A percentile compares a stretch with the other conserved stretches of the same genome.
Evolutionary conservation across 2,113 vertebrate genomes (phyloP).

Genomic region (Ondatra zibethicus): DNA sequence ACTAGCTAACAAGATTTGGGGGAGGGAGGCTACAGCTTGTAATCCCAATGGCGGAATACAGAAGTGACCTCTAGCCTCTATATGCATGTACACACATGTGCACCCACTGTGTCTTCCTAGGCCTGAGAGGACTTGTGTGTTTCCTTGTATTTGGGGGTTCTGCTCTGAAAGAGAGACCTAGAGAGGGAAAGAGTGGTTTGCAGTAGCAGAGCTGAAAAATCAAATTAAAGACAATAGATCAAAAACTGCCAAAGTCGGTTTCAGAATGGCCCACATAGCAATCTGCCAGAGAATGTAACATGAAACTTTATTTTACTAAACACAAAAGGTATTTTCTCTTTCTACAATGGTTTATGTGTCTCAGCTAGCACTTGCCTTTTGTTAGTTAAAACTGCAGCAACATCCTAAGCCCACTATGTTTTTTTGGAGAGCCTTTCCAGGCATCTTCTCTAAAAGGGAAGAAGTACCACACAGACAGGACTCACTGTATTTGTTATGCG

Average conservation of each 20-base stretch:
- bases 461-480: neutral
- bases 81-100: neutral
- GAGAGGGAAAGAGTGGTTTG: neutral
- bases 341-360: constrained; percentile 1
- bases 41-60: neutral
- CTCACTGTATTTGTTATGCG: neutral
- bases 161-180: neutral
- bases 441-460: constrained; percentile 19
- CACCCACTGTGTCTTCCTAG: neutral
- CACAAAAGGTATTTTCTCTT: neutral
- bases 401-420: neutral
- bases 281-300: neutral
- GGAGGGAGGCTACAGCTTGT: neutral
- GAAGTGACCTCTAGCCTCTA: neutral
- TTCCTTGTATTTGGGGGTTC: neutral
- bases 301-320: neutral
- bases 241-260: neutral
- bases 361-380: neutral
- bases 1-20: neutral
- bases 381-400: neutral
- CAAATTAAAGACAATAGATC: constrained; percentile 10
- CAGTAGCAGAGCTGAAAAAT: neutral
- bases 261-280: neutral
- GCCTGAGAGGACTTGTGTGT: neutral
- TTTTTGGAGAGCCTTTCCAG: constrained; percentile 24